Evolutionary conservation across 2,888 invertebrate genomes (phyloP).

Genomic region (Parnassius apollo): DNA sequence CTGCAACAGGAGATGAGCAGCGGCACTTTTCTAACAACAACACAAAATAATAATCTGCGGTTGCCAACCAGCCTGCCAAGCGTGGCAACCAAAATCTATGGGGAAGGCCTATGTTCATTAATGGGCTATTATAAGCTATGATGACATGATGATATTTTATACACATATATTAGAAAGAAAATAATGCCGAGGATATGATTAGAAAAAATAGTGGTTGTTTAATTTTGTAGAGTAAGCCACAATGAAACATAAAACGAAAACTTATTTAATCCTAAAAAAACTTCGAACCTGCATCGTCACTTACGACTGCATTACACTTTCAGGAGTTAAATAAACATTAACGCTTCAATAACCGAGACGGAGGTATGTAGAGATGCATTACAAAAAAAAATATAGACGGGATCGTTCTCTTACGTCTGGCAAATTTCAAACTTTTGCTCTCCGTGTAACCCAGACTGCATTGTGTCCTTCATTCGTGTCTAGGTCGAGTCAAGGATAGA

Average conservation of each 20-base stretch:
- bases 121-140: no score
- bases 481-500: conserved; percentile 22
- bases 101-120: no score
- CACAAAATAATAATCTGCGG: no score
- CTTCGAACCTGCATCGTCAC: background rate
- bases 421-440: background rate
- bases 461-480: conserved; percentile 19
- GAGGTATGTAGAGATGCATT: background rate
- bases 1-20: no score
- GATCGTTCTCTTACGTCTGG: conserved; percentile 2
- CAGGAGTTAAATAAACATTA: background rate
- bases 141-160: no score
- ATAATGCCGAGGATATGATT: no score
- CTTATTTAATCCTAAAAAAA: background rate
- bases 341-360: background rate
- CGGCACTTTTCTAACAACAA: no score
- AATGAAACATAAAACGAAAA: background rate
- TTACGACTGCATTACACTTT: background rate
- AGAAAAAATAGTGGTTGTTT: no score
- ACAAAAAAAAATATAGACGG: background rate
- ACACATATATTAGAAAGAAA: no score
- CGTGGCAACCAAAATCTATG: no score
- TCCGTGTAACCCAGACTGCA: conserved; percentile 3
- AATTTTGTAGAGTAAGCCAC: no score
- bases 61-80: no score